phyloP scores from a whole-genome alignment of 2,888 invertebrate species.

The Saturnia pavonia region DNA sequence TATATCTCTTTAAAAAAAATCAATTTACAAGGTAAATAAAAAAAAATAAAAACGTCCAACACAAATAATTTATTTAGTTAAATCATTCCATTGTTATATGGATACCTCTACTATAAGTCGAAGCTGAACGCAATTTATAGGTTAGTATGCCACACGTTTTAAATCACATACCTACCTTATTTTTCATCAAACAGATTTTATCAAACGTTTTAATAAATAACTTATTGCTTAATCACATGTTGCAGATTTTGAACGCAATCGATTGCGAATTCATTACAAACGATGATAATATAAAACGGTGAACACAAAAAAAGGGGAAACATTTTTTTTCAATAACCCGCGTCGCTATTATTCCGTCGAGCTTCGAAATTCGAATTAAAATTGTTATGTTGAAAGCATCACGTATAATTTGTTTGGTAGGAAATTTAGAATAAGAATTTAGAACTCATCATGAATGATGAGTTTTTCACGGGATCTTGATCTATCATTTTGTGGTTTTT shows the following conservation, averaged over 20 bases:
- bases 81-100: no score
- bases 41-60: no score
- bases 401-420: neutral
- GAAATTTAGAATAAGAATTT: neutral
- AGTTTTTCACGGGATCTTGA: no score
- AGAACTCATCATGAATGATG: neutral
- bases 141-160: neutral
- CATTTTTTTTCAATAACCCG: neutral
- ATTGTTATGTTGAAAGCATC: slow-evolving; percentile 7
- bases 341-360: slow-evolving; percentile 3
- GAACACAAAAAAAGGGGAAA: neutral
- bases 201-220: slow-evolving; percentile 11
- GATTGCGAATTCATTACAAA: slow-evolving; percentile 19
- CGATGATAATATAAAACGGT: slow-evolving; percentile 8
- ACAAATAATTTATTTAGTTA: no score
- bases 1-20: neutral
- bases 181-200: slow-evolving; percentile 8
- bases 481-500: no score
- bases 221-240: slow-evolving; percentile 6
- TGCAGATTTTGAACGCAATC: slow-evolving; percentile 11
- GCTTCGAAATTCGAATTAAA: slow-evolving; percentile 16
- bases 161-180: neutral
- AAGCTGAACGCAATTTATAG: neutral
- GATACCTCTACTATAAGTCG: no score
- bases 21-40: neutral